Percentiles rank a stretch among this genome's conserved stretches.
These are phyloP conservation scores for Gnatocerus cornutus DNA, from an alignment of 2,888 invertebrate genomes.

Conservation along the genomic window DNA sequence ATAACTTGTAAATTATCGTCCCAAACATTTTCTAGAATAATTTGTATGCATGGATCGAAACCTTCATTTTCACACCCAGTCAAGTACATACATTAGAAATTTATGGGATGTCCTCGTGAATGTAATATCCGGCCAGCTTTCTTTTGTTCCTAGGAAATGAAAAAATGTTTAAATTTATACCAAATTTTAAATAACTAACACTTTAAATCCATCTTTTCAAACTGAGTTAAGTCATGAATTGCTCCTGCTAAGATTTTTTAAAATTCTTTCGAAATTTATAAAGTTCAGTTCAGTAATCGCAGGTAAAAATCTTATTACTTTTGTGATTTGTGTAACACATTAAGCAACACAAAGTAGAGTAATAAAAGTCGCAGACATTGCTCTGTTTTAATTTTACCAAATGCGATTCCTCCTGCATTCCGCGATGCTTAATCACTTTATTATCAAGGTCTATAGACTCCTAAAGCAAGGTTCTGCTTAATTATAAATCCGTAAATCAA, in stretches of 20 bases:
- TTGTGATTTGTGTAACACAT: not conserved
- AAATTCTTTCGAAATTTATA: no score
- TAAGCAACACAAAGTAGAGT: constrained; percentile 4
- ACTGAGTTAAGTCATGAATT: constrained; percentile 8
- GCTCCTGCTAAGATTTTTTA: no score
- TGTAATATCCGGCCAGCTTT: constrained; percentile 47
- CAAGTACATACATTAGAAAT: constrained; percentile 32
- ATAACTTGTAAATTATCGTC: constrained; percentile 28
- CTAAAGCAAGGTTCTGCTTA: constrained; percentile 10
- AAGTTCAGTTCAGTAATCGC: no score
- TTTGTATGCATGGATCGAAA: constrained; percentile 47
- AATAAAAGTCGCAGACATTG: no score
- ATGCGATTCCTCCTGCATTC: not conserved
- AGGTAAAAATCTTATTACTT: no score
- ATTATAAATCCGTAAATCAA: not conserved
- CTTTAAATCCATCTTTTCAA: no score
- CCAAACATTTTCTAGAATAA: constrained; percentile 46
- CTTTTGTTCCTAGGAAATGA: constrained; percentile 41
- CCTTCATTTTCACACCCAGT: constrained; percentile 51
- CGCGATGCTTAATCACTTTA: not conserved
- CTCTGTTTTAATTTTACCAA: no score
- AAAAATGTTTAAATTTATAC: no score
- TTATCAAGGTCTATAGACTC: constrained; percentile 14
- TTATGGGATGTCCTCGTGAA: constrained; percentile 40
- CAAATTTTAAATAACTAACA: no score